Conservation (phyloP, 2,888 invertebrate species). For the Zaprionus bogoriensis region DNA sequence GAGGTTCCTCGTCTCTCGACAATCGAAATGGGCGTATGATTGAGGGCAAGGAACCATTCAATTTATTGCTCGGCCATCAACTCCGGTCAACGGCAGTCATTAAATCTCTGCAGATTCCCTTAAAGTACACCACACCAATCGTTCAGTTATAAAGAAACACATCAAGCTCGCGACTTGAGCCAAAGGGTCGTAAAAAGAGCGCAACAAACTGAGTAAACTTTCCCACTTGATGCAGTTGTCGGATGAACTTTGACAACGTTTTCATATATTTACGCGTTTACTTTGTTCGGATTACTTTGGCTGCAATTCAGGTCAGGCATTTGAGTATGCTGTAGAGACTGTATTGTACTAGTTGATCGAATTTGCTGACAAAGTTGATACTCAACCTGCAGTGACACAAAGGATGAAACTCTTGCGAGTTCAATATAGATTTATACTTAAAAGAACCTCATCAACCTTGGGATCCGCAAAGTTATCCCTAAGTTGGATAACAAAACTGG, state of each 20-base stretch:
- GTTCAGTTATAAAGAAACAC: background rate
- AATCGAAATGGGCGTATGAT: constrained; percentile 14
- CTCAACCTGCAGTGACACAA: too few species aligned
- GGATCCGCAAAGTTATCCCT: background rate
- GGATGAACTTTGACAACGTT: background rate
- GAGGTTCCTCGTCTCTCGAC: constrained; percentile 52
- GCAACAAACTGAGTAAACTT: background rate
- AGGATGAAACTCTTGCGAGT: too few species aligned
- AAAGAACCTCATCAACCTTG: background rate
- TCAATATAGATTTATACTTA: background rate
- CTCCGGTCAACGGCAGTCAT: constrained; percentile 50
- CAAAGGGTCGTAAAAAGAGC: background rate
- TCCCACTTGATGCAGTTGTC: background rate
- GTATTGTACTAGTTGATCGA: too few species aligned
- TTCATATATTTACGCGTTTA: background rate
- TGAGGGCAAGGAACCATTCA: constrained; percentile 6
- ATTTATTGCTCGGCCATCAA: constrained; percentile 32
- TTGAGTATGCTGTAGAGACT: too few species aligned
- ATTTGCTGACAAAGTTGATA: too few species aligned
- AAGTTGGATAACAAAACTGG: background rate
- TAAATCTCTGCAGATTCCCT: constrained; percentile 54
- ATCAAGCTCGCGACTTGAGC: background rate
- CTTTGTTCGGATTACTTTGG: background rate
- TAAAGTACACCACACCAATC: background rate
- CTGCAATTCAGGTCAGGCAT: too few species aligned